Evolutionary conservation across 2,888 invertebrate species (phyloP), one percentile per base, ranked within the genome.

Genomic region (Zaprionus bogoriensis): DNA sequence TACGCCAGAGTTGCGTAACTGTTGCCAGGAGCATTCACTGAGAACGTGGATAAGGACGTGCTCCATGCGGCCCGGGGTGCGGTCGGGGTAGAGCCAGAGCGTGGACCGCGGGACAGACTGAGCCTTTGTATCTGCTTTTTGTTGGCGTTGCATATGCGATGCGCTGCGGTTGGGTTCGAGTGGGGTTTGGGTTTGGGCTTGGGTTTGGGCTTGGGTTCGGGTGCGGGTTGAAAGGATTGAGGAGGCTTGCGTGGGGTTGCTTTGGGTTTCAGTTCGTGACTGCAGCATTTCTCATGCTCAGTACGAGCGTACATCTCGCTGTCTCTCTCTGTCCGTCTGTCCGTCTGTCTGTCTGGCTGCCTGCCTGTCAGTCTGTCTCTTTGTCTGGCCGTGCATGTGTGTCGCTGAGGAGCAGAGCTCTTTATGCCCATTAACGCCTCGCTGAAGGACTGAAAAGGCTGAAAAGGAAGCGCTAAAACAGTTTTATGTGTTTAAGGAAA

Each of bases 401-500:
- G 9, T 25, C 23, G 3, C n/a, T 42, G 32, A n/a, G n/a, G n/a
- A n/a, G n/a, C n/a, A n/a, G n/a, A 14, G 44, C 46, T 54, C 74
- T 74, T 77, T 71, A 74, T 80, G 78, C 75, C 81, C 77, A 77
- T 77, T 71, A 77, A 77, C 77, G 77, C 74, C 63, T 70, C 57
- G 65, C 73, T 27, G 27, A 68, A 78, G 58, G 68, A 67, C 77
- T 51, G 57, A 32, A 58, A 58, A 58, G 70, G 61, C 65, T 63
- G 77, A 77, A 77, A 77, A 80, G 77, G 77, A 77, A 80, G 77
- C 80, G 77, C 77, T 76, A 80, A 77, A 77, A 79, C 74, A 77
- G 81, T 70, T 80, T 80, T 77, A 80, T 77, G 74, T 80, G 81
- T 80, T 77, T 77, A 77, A 80, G 77, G 80, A 77, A 77, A 77